Conservation (phyloP, 2,888 invertebrate genomes). For the Tipula unca region DNA sequence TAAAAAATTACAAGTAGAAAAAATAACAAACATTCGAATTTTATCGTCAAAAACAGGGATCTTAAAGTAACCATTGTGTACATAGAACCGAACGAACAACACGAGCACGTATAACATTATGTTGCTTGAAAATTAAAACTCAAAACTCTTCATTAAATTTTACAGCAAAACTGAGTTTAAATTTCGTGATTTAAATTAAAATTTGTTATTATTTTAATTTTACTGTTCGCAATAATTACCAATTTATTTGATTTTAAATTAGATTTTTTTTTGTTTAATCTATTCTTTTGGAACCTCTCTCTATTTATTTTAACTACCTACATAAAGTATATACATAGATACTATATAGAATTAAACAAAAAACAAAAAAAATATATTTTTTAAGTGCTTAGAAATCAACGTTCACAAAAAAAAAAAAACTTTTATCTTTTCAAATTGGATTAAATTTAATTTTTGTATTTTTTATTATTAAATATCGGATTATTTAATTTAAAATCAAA, state of each 20-base stretch:
- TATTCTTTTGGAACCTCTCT: background rate
- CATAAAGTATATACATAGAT: background rate
- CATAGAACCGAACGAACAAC: background rate
- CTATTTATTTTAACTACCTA: background rate
- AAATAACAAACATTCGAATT: background rate
- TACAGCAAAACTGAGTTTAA: background rate
- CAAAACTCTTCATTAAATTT: background rate
- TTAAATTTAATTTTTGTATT: background rate
- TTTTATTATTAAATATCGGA: background rate
- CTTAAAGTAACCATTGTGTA: background rate
- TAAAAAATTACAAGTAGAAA: background rate
- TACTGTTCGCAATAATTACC: background rate
- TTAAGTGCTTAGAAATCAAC: background rate
- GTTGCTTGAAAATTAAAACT: background rate
- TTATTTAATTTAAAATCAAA: conserved; percentile 3
- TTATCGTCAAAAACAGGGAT: background rate
- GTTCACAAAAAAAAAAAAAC: background rate
- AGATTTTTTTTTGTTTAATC: background rate
- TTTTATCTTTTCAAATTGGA: background rate
- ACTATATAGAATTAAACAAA: background rate
- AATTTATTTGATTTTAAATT: background rate
- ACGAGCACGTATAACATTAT: background rate
- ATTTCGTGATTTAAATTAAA: background rate
- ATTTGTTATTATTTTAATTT: background rate
- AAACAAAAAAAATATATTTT: too few species aligned